Base-by-base conservation (phyloP, 2,888 invertebrate genomes). In the Amorpha juglandis region DNA sequence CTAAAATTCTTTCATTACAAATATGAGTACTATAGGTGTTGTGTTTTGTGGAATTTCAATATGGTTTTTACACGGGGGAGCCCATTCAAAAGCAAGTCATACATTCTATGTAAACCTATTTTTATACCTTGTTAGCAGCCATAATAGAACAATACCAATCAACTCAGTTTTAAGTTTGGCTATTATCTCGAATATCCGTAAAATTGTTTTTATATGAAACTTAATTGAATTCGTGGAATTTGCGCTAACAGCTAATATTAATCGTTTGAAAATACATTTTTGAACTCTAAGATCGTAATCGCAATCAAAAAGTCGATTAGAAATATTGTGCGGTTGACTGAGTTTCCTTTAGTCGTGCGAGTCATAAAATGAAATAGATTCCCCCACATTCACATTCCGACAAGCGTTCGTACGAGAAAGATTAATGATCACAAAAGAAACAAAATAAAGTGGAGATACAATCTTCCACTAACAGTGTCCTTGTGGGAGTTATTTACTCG, bases 401-500 rank as follows among this genome's bases (percentile, higher is more conserved):
- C 93, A 92, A 92, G 92, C 93, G 91, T 93, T 92, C 93, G 92
- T 91, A 92, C 92, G 91, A 91, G 91, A 92, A 92, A 93, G 93
- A 93, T 93, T 93, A 93, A 93, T 93, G 93, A 92, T 92, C 93
- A 92, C 92, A 93, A 92, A 93, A 92, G 92, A 92, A 93, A 93
- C 92, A 92, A 92, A 93, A 93, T 92, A 93, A 92, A 92, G 88
- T 89, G 88, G 87, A 92, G 92, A 93, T 93, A 92, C 90, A 89
- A 93, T 93, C 92, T 92, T 82, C 92, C 90, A 90, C 92, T 92
- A 92, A 92, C 92, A 89, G 92, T 92, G 92, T 93, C 92, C 92
- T 92, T 92, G 92, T 81, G 92, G 91, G 91, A 91, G 91, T 90
- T 92, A 92, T 92, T 92, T 50, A 50, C 50, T 50, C 8, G 50